Percentiles rank a stretch among this genome's conserved stretches.
Evolutionary conservation across 1,140 invertebrate genomes (phyloP).

Genomic region (Drosophila jambulina): DNA sequence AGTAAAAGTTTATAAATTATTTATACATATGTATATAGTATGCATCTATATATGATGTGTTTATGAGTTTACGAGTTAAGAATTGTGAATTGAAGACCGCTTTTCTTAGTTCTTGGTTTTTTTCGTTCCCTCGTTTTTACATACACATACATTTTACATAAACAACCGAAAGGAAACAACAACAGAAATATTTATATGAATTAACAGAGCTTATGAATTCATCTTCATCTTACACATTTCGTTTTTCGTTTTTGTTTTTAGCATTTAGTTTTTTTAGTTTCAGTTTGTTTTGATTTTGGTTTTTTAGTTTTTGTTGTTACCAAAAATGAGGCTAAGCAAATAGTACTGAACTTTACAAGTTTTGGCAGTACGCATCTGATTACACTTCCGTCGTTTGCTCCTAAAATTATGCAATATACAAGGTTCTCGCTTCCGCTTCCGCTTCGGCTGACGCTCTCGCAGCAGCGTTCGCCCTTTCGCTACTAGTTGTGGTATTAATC

Average conservation of each 20-base stretch:
- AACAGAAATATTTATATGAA: conserved; percentile 51
- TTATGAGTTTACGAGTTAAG: conserved; percentile 38
- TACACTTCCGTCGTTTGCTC: conserved; percentile 47
- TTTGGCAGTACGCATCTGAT: conserved; percentile 82
- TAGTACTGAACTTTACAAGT: conserved; percentile 84
- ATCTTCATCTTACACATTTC: conserved; percentile 16
- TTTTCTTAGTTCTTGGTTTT: conserved; percentile 34
- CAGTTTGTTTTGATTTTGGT: conserved; percentile 58
- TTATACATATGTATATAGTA: conserved; percentile 19
- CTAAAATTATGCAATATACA: conserved; percentile 82
- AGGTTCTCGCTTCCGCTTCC: conserved; percentile 51
- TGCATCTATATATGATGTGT: conserved; percentile 6
- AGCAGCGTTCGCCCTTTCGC: conserved; percentile 8
- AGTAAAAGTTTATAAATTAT: conserved; percentile 20
- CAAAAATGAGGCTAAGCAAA: conserved; percentile 79
- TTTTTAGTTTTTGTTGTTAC: conserved; percentile 64
- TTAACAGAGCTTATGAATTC: conserved; percentile 58
- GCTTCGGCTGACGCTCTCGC: conserved; percentile 9
- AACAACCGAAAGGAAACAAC: conserved; percentile 70
- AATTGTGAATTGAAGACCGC: conserved; percentile 71
- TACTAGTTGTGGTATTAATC: conserved; percentile 51
- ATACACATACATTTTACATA: conserved; percentile 75
- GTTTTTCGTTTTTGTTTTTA: conserved; percentile 32
- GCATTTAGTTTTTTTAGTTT: conserved; percentile 45
- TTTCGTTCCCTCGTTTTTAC: conserved; percentile 46